Conservation (phyloP, 1,140 invertebrate genomes). For the Plutomurus gul region DNA sequence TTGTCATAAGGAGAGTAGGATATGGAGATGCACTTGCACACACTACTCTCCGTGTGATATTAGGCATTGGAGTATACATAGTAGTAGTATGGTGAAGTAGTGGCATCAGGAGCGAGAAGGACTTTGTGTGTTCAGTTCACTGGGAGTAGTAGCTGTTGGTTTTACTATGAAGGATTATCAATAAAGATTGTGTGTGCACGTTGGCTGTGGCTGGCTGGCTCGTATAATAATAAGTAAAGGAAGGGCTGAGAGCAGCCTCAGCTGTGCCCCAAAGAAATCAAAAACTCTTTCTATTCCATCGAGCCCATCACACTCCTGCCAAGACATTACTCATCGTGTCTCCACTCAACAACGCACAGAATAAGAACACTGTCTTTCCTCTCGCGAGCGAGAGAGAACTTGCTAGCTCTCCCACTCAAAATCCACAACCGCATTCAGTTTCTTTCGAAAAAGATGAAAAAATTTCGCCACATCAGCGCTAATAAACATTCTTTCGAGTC, state of each 20-base stretch:
- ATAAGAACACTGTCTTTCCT: background rate
- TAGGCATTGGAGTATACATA: too few species aligned
- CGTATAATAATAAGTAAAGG: background rate
- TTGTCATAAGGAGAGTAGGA: too few species aligned
- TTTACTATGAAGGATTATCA: conserved; percentile 39
- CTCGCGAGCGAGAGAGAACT: background rate
- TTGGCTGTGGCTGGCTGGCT: background rate
- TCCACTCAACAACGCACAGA: conserved; percentile 6
- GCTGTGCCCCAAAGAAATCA: conserved; percentile 52
- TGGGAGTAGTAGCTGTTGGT: background rate
- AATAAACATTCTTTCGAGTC: conserved; percentile 34
- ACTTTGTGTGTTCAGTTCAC: background rate
- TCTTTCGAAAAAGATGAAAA: conserved; percentile 35
- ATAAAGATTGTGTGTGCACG: conserved; percentile 22
- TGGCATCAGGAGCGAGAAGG: background rate
- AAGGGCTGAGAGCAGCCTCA: conserved; percentile 49
- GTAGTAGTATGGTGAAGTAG: background rate
- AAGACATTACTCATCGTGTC: conserved; percentile 53
- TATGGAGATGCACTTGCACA: too few species aligned
- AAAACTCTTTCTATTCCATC: conserved; percentile 51
- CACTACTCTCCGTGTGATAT: too few species aligned
- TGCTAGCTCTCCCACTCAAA: background rate
- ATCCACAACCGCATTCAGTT: background rate
- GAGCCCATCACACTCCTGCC: conserved; percentile 39
- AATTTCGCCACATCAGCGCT: conserved; percentile 42